phyloP scores from a whole-genome alignment of 2,888 invertebrate genomes.

The Colletes collaris region DNA sequence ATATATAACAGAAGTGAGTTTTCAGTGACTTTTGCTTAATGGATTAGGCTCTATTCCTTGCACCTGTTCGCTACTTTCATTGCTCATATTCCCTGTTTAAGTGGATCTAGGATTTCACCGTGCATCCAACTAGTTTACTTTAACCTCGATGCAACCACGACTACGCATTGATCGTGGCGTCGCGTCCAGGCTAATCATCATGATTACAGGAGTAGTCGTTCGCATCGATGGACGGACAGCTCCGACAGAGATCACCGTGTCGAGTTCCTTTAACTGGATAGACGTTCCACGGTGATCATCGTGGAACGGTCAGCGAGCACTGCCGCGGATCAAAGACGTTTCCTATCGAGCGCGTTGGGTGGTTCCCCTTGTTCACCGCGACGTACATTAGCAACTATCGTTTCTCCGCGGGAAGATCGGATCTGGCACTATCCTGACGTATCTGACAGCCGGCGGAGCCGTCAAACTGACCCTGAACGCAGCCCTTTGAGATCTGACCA shows the following conservation, averaged over 20 bases:
- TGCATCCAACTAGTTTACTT: conserved; percentile 7
- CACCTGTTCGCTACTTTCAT: too few relatives aligned
- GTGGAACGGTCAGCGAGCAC: conserved; percentile 43
- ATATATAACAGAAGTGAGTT: too few relatives aligned
- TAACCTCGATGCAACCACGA: conserved; percentile 30
- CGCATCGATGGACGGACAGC: conserved; percentile 65
- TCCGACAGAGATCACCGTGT: conserved; percentile 67
- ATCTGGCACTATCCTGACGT: conserved; percentile 72
- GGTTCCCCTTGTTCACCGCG: conserved; percentile 66
- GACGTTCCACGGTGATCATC: conserved; percentile 49
- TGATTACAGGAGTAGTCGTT: conserved; percentile 58
- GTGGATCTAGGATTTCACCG: too few relatives aligned
- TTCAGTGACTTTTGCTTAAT: too few relatives aligned
- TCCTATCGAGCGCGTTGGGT: conserved; percentile 68
- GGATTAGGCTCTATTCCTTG: too few relatives aligned
- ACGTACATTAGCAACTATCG: conserved; percentile 73
- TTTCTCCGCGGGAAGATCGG: conserved; percentile 63
- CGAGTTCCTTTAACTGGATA: conserved; percentile 66
- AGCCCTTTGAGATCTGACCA: conserved; percentile 18
- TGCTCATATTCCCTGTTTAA: too few relatives aligned
- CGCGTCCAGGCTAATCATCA: conserved; percentile 42
- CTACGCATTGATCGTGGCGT: conserved; percentile 6
- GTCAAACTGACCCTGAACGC: conserved; percentile 61
- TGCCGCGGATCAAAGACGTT: conserved; percentile 50
- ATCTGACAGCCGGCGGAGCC: conserved; percentile 72